phyloP scores from a whole-genome alignment of 1,140 invertebrate species.

The Zaprionus inermis region DNA sequence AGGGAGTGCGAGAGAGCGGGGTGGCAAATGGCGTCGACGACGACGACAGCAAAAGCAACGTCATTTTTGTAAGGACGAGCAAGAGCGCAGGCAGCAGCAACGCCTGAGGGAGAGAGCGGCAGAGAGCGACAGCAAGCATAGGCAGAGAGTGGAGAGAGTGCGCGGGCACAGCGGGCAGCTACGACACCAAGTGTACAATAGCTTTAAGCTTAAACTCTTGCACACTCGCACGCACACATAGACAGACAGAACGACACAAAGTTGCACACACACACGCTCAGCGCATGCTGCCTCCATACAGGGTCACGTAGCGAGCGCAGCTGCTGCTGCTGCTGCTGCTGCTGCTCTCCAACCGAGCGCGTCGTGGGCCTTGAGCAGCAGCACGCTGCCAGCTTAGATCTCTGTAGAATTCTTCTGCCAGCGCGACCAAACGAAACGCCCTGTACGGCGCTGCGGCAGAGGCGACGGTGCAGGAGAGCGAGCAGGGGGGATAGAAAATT shows the following conservation, averaged over 20 bases:
- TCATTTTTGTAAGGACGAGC: conserved; percentile 52
- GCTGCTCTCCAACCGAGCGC: conserved; percentile 25
- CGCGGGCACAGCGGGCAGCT: conserved; percentile 32
- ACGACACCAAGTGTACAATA: conserved; percentile 83
- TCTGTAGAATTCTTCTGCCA: conserved; percentile 29
- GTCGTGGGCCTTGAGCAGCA: conserved; percentile 26
- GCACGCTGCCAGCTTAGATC: neutral
- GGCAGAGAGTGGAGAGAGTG: conserved; percentile 8
- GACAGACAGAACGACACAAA: conserved; percentile 44
- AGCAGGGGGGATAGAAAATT: conserved; percentile 54
- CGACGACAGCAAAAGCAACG: conserved; percentile 75
- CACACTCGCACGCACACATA: conserved; percentile 58
- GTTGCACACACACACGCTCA: conserved; percentile 24
- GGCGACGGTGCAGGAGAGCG: neutral
- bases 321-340: conserved; percentile 43
- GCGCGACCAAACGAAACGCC: conserved; percentile 34
- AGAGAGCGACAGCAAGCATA: neutral
- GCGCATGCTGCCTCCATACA: conserved; percentile 55
- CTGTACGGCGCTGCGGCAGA: neutral
- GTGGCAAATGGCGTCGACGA: conserved; percentile 54
- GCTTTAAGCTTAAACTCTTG: conserved; percentile 83
- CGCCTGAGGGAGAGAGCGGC: neutral
- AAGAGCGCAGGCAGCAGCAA: conserved; percentile 9
- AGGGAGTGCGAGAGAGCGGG: neutral
- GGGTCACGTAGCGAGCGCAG: conserved; percentile 55